Conservation (phyloP, 2,113 vertebrate genomes). For the Condylura cristata region DNA sequence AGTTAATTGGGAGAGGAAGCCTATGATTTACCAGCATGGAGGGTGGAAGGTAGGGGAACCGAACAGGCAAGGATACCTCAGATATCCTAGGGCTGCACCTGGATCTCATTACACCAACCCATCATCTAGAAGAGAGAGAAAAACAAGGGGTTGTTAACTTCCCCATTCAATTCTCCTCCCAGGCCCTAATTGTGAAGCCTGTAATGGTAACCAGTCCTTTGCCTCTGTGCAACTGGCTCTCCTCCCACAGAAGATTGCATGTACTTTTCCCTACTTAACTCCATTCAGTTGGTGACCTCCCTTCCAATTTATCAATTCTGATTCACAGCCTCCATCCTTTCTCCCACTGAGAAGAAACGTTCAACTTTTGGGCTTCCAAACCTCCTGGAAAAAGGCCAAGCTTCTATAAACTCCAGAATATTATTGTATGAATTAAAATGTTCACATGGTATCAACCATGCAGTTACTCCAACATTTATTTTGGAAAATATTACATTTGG, state of each 20-base stretch:
- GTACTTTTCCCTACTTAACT: conserved; percentile 57
- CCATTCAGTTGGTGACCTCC: conserved; percentile 38
- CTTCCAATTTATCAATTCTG: conserved; percentile 63
- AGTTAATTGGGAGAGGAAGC: conserved; percentile 30
- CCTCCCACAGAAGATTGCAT: conserved; percentile 47
- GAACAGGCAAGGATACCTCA: not conserved
- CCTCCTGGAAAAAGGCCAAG: conserved; percentile 72
- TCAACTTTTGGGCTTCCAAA: conserved; percentile 47
- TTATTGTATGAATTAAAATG: conserved; percentile 81
- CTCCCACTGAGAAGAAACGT: conserved; percentile 69
- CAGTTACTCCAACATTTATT: conserved; percentile 82
- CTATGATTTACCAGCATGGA: not conserved
- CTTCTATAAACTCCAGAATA: conserved; percentile 80
- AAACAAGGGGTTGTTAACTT: conserved; percentile 40
- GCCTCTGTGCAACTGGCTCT: conserved; percentile 52
- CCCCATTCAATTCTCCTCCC: conserved; percentile 40
- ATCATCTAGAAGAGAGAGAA: conserved; percentile 11
- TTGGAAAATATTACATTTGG: conserved; percentile 84
- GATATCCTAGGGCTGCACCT: conserved; percentile 30
- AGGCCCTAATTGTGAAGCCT: conserved; percentile 56
- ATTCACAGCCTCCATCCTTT: conserved; percentile 49
- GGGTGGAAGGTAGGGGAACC: not conserved
- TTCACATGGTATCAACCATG: conserved; percentile 82
- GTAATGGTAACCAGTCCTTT: conserved; percentile 74
- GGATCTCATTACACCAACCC: conserved; percentile 54